phyloP scores from a whole-genome alignment of 2,888 invertebrate genomes.

The Resseliella maxima region DNA sequence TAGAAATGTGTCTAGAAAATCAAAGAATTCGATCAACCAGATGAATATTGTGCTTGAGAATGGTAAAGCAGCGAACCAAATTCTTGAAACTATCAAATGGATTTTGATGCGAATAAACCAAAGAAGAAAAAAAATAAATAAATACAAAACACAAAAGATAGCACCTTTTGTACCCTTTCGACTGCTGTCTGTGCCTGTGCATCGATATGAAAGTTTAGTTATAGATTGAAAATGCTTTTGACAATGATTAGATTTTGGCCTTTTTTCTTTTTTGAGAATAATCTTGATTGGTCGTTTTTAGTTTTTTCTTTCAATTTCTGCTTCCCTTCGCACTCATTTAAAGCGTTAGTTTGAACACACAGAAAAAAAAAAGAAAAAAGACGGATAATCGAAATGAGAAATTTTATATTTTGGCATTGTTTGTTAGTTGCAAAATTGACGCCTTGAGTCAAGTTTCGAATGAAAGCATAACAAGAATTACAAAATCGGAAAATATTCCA shows the following conservation, averaged over 20 bases:
- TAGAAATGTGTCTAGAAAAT: background rate
- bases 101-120: background rate
- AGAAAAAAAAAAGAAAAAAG: too few relatives aligned
- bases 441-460: background rate
- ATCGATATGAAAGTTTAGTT: background rate
- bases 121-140: background rate
- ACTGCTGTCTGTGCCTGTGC: background rate
- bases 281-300: slow-evolving; percentile 12
- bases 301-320: background rate
- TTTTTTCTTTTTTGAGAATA: background rate
- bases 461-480: background rate
- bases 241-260: background rate
- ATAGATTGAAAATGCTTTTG: background rate
- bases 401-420: too few relatives aligned
- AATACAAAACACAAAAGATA: background rate
- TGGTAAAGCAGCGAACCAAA: background rate
- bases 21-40: slow-evolving; percentile 30
- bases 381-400: too few relatives aligned
- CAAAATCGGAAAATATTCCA: background rate
- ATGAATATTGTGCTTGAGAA: background rate
- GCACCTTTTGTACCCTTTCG: background rate
- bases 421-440: background rate
- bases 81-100: background rate
- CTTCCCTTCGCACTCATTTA: background rate
- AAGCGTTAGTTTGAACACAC: background rate